These are phyloP conservation scores for Ictalurus furcatus DNA, from an alignment of 2,113 vertebrate genomes.

Conservation along the genomic window DNA sequence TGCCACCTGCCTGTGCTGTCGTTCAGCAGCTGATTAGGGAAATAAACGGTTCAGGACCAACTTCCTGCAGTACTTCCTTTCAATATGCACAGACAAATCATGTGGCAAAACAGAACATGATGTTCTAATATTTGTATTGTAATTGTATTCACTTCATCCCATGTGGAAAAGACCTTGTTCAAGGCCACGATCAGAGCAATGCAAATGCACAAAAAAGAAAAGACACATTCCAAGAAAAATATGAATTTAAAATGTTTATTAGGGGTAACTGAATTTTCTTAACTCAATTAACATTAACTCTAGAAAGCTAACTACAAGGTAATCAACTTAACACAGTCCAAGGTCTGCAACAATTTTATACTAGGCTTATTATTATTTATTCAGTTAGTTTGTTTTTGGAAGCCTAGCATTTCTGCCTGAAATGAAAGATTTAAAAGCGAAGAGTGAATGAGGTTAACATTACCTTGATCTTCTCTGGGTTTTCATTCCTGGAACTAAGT, in stretches of 20 bases:
- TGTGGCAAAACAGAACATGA: slow-evolving; percentile 26
- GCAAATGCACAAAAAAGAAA: background rate
- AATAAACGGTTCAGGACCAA: slow-evolving; percentile 58
- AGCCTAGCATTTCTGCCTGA: slow-evolving; percentile 46
- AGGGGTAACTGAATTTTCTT: background rate
- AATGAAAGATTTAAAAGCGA: slow-evolving; percentile 37
- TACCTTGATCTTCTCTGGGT: slow-evolving; percentile 48
- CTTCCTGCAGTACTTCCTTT: slow-evolving; percentile 23
- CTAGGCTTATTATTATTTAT: slow-evolving; percentile 55
- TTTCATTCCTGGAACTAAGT: slow-evolving; percentile 33
- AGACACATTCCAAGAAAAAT: background rate
- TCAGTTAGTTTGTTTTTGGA: slow-evolving; percentile 61
- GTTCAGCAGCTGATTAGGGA: slow-evolving; percentile 62
- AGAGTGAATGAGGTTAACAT: slow-evolving; percentile 39
- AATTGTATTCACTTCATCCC: background rate
- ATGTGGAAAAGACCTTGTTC: background rate
- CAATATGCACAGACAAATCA: slow-evolving; percentile 18
- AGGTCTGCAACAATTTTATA: slow-evolving; percentile 52
- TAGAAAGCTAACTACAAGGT: background rate
- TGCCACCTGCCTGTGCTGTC: slow-evolving; percentile 61
- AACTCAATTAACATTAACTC: slow-evolving; percentile 14
- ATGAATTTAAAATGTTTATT: background rate
- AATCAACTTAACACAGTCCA: slow-evolving; percentile 37
- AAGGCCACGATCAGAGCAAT: background rate
- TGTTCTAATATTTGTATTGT: background rate